Conservation (phyloP, 2,797 vertebrate genomes). For the Mus minutoides region DNA sequence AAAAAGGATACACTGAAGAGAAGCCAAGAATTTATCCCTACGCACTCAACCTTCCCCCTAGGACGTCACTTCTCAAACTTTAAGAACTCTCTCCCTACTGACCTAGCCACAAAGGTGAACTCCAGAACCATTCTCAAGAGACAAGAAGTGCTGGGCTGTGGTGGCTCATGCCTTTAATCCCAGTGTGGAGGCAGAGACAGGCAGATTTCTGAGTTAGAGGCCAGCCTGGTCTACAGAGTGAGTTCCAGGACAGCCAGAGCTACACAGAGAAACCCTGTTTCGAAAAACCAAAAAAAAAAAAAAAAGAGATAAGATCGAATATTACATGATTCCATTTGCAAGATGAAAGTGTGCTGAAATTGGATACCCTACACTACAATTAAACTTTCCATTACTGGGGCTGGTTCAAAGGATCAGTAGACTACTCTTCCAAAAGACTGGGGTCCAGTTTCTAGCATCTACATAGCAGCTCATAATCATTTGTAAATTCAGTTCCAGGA, state of each 20-base stretch:
- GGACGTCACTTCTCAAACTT: conserved; percentile 47
- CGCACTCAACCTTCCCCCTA: conserved; percentile 26
- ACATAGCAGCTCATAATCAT: neutral
- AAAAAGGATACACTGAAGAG: neutral
- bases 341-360: neutral
- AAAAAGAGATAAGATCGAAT: no score
- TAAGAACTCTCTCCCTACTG: neutral
- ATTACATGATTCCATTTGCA: neutral
- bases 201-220: no score
- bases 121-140: conserved; percentile 13
- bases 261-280: no score
- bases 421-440: neutral
- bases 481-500: neutral
- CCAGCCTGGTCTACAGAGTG: no score
- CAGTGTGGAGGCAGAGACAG: no score
- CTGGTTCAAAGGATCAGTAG: no score
- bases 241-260: no score
- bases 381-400: neutral
- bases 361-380: neutral
- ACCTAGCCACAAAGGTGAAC: conserved; percentile 1
- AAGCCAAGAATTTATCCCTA: conserved; percentile 3
- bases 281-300: no score
- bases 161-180: no score
- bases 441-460: neutral
- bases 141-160: no score